Percentiles rank a stretch among this genome's conserved stretches.
phyloP scores from a whole-genome alignment of 2,797 vertebrate genomes.

The Rhinichthys osculus region DNA sequence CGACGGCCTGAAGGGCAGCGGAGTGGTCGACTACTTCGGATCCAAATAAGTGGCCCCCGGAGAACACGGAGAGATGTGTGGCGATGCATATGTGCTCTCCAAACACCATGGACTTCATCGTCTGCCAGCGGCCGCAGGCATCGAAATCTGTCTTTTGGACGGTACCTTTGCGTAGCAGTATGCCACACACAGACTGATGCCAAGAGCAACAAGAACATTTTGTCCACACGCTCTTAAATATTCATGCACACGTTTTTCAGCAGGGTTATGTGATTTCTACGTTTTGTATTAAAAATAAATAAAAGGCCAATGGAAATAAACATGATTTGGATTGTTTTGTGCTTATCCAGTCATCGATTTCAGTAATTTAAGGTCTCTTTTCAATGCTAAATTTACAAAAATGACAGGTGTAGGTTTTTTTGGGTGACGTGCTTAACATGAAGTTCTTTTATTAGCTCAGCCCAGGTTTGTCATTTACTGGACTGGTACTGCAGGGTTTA shows the following conservation, averaged over 20 bases:
- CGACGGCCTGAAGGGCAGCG: slow-evolving; percentile 87
- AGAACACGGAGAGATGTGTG: slow-evolving; percentile 26
- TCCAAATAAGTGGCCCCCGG: slow-evolving; percentile 67
- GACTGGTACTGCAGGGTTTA: slow-evolving; percentile 10
- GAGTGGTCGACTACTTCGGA: slow-evolving; percentile 88
- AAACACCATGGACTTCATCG: slow-evolving; percentile 35
- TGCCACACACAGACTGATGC: slow-evolving; percentile 39
- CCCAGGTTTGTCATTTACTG: slow-evolving; percentile 40
- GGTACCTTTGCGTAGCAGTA: slow-evolving; percentile 40
- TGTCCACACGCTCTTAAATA: slow-evolving; percentile 33
- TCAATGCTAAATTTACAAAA: neutral
- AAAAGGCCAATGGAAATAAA: slow-evolving; percentile 31
- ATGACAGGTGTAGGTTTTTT: neutral
- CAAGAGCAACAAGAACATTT: slow-evolving; percentile 38
- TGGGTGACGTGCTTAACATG: neutral
- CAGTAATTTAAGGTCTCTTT: neutral
- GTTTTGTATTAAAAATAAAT: slow-evolving; percentile 75
- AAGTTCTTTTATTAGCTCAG: slow-evolving; percentile 42
- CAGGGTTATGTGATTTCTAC: slow-evolving; percentile 61
- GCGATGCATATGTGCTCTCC: slow-evolving; percentile 12
- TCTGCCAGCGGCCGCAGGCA: slow-evolving; percentile 44
- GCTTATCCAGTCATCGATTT: neutral
- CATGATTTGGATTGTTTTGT: slow-evolving; percentile 21
- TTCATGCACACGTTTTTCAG: slow-evolving; percentile 26
- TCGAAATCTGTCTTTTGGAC: slow-evolving; percentile 47